Base-by-base conservation (phyloP, 2,113 vertebrate species). In the Alethe diademata region DNA sequence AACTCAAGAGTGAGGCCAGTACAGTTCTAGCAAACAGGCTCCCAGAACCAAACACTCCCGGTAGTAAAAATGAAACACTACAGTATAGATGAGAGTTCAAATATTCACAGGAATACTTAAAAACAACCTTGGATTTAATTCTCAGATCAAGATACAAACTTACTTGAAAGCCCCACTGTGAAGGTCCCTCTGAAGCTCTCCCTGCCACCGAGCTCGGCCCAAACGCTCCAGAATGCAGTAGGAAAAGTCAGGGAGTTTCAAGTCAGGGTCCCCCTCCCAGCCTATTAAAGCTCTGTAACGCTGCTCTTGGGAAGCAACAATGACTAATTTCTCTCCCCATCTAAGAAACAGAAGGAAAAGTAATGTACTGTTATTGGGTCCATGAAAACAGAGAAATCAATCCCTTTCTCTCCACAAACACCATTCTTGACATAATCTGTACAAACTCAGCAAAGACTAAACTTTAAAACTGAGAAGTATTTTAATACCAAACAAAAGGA, bases 181-280 rank as follows among this genome's bases (percentile, higher is more conserved):
- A 56, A 99, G 98, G 89, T 99, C 99, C 53, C 98, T 98, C 92
- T 99, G 99, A 9, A 99, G 98, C 95, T 99, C 99, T 12, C 99
- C 99, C 88, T 99, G 99, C 99, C 99, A 99, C 43, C 99, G 98
- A 5, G 98, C 98, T 60, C 99, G 98, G 35, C 99, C 99, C 51
- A 99, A 93, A 19, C 99, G 98, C 92, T 99, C 99, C 97, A 99
- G 43, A n/a, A 99, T 98, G 48, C 99, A 99, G 98, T 99, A 99
- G 19, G 99, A 98, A 71, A 98, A 98, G 64, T 99, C 98, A 0
- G 96, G 97, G 12, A 99, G 98, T 76, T 98, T 99, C 89, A 99
- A 35, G 62, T 99, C 99, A 1, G 99, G 99, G 84, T 99, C 98
- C 2, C 98, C 98, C 91, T 99, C 98, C 3, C 53, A 90, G 19